These are phyloP conservation scores for Epizoanthus stellaris DNA, from an alignment of 92 coral and sea anemone species.

Conservation along the genomic window DNA sequence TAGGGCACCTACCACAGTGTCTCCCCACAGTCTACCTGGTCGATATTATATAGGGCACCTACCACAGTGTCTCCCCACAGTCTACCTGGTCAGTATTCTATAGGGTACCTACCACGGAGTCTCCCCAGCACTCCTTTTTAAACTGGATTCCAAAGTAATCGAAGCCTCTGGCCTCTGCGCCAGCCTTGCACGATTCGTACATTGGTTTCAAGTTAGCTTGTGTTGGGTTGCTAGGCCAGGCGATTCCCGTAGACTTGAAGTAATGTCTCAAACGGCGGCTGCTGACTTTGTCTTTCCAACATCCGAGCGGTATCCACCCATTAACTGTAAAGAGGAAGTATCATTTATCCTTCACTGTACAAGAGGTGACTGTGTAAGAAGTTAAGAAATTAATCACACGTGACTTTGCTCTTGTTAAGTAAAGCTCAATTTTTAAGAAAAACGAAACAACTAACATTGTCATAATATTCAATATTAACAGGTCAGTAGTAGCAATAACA, in stretches of 20 bases:
- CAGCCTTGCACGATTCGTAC: conserved; percentile 42
- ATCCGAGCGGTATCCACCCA: conserved; percentile 24
- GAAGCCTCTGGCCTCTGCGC: conserved; percentile 26
- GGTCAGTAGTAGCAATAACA: too few relatives aligned
- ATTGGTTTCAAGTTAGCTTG: conserved; percentile 26
- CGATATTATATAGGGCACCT: neutral
- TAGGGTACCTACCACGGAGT: conserved; percentile 6
- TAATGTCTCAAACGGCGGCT: conserved; percentile 24
- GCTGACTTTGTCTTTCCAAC: conserved; percentile 10
- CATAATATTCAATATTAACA: too few relatives aligned
- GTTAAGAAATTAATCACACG: neutral
- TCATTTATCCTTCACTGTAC: neutral
- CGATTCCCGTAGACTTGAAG: conserved; percentile 37
- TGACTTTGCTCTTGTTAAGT: too few relatives aligned
- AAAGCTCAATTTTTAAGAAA: too few relatives aligned
- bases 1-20: conserved; percentile 1
- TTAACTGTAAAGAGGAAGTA: neutral
- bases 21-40: neutral
- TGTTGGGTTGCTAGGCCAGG: conserved; percentile 24
- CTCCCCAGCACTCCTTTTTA: conserved; percentile 34
- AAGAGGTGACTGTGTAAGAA: neutral
- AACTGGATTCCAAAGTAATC: conserved; percentile 39
- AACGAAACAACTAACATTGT: too few relatives aligned
- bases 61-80: neutral
- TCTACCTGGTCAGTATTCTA: neutral